Evolutionary conservation across 2,113 vertebrate genomes (phyloP).

Genomic region (Dromas ardeola): DNA sequence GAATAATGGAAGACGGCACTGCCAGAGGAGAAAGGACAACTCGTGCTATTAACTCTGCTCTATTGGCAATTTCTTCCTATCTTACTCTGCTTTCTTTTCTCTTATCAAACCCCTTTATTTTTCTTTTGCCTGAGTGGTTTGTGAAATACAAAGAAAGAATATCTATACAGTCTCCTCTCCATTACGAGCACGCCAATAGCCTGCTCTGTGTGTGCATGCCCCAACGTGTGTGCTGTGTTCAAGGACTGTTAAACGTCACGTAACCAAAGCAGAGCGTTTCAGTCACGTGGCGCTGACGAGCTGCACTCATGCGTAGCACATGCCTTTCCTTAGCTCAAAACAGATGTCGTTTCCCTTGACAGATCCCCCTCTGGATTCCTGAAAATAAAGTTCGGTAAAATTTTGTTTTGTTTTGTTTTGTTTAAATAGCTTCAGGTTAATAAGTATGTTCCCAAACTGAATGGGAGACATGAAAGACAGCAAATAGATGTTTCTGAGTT

Average conservation of each 20-base stretch:
- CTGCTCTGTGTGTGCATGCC: neutral
- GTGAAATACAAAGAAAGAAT: neutral
- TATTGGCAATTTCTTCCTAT: neutral
- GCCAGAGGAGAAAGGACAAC: neutral
- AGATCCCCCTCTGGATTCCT: neutral
- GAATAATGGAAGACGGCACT: neutral
- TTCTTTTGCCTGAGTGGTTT: neutral
- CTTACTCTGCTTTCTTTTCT: neutral
- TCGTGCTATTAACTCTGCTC: neutral
- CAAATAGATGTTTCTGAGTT: neutral
- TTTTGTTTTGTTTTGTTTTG: neutral
- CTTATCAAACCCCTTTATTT: neutral
- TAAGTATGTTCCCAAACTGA: neutral
- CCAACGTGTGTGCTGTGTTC: neutral
- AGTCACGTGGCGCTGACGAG: neutral
- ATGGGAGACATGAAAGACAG: neutral
- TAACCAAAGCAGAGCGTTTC: neutral
- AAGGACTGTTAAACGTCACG: neutral
- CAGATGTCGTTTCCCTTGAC: conserved; percentile 9
- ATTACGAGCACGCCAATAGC: neutral
- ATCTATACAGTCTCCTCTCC: neutral
- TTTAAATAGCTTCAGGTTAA: neutral
- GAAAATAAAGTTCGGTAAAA: neutral
- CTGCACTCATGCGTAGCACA: neutral
- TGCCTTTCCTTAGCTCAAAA: conserved; percentile 22